phyloP scores from a whole-genome alignment of 1,140 invertebrate species.

The Drosophila lini region DNA sequence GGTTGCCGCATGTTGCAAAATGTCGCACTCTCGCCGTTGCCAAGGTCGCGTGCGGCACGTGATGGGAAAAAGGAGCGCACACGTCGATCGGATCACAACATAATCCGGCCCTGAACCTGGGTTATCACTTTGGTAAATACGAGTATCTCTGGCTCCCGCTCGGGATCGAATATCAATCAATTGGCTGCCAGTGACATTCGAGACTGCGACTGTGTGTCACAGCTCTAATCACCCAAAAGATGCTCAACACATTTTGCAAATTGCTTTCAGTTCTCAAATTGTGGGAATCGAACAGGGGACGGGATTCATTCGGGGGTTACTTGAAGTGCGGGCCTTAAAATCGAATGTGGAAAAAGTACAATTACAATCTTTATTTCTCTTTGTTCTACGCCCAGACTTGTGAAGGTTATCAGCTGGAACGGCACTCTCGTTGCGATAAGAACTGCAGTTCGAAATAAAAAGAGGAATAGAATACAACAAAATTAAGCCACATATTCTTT shows the following conservation, averaged over 20 bases:
- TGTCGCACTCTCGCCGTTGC: slow-evolving; percentile 58
- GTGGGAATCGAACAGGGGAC: slow-evolving; percentile 46
- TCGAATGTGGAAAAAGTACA: slow-evolving; percentile 9
- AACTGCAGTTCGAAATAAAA: slow-evolving; percentile 14
- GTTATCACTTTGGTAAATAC: slow-evolving; percentile 79
- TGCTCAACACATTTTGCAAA: slow-evolving; percentile 72
- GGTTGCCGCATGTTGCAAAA: slow-evolving; percentile 74
- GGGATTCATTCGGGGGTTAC: slow-evolving; percentile 12
- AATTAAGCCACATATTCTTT: slow-evolving; percentile 22
- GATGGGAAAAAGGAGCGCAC: slow-evolving; percentile 72
- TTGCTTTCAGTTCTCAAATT: slow-evolving; percentile 42
- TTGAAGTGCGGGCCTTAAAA: slow-evolving; percentile 38
- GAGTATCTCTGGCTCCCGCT: slow-evolving; percentile 10
- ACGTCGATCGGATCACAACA: slow-evolving; percentile 78
- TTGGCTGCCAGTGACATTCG: slow-evolving; percentile 54
- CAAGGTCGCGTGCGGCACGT: slow-evolving; percentile 75
- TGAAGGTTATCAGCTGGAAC: slow-evolving; percentile 59
- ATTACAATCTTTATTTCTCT: slow-evolving; percentile 47
- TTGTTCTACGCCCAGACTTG: slow-evolving; percentile 42
- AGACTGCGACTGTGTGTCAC: slow-evolving; percentile 10
- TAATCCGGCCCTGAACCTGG: slow-evolving; percentile 64
- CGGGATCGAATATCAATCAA: slow-evolving; percentile 77
- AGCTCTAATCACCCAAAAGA: slow-evolving; percentile 58
- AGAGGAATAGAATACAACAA: slow-evolving; percentile 12
- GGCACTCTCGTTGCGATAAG: slow-evolving; percentile 46